Base-by-base conservation (phyloP, 2,113 vertebrate species). In the Isichthys henryi region DNA sequence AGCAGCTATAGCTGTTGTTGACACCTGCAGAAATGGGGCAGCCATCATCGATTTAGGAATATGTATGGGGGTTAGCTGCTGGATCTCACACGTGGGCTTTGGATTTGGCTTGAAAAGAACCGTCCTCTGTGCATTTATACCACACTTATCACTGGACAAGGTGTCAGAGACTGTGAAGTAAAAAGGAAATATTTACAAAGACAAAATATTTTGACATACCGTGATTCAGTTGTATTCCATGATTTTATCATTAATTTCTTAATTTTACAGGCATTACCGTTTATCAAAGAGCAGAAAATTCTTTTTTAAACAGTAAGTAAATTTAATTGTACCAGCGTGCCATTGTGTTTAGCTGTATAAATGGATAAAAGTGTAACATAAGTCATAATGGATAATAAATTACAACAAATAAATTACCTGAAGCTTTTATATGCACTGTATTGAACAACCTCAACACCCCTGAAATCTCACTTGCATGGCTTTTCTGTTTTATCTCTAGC, bases 1-100 rank as follows among this genome's bases (percentile, higher is more conserved):
- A 74, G 4, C 66, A 74, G 27, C 27, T 74, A 15, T 74, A 74
- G 62, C 10, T 80, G n/a, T 39, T 39, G 35, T 19, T 80, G 31
- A 46, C 92, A 96, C 96, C 95, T 96, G 94, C 88, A 96, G 91
- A 92, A 96, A 95, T 88, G 93, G 91, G 3, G 91, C 74, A 89
- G 93, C 93, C 91, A 90, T 93, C 93, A 94, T 89, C 88, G 94
- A 93, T 89, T 94, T 95, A 56, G 95, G 92, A 77, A 95, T 89
- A 82, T 94, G 92, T 87, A 95, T 82, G 3, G 92, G 94, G 91
- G 94, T 94, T 91, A 95, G 90, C 74, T 93, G 93, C 86, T 93
- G 93, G 46, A 35, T 88, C 56, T 91, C 93, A 86, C 92, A 89
- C 88, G 92, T 91, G 45, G 91, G 85, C 3, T 91, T 91, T 27